These are phyloP conservation scores for Drosophila leonis DNA, from an alignment of 2,888 invertebrate species.

Conservation along the genomic window DNA sequence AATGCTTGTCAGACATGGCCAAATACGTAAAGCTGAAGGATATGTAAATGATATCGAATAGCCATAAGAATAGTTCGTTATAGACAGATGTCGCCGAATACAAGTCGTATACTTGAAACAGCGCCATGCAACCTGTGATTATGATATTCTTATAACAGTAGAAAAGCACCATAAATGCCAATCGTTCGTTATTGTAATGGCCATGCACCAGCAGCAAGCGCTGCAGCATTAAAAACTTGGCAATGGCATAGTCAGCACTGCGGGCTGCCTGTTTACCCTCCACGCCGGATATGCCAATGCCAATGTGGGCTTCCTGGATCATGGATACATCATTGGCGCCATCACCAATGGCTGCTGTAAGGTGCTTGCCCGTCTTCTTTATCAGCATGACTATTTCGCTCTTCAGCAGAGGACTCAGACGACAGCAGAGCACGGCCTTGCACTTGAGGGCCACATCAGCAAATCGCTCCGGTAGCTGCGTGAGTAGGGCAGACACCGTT, in stretches of 20 bases:
- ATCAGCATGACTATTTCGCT: slow-evolving; percentile 95
- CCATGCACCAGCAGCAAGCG: slow-evolving; percentile 92
- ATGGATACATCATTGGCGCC: slow-evolving; percentile 99
- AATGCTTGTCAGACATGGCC: slow-evolving; percentile 91
- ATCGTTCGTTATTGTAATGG: slow-evolving; percentile 91
- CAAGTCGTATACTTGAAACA: slow-evolving; percentile 86
- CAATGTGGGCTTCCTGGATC: slow-evolving; percentile 98
- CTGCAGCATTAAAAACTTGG: slow-evolving; percentile 91
- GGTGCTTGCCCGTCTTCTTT: slow-evolving; percentile 86
- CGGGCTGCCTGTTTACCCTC: slow-evolving; percentile 90
- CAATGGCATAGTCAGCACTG: slow-evolving; percentile 94
- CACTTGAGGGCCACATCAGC: slow-evolving; percentile 89
- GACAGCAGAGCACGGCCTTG: slow-evolving; percentile 94
- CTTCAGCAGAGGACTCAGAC: slow-evolving; percentile 95
- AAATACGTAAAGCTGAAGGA: slow-evolving; percentile 90
- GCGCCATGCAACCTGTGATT: slow-evolving; percentile 88
- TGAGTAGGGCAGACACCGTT: slow-evolving; percentile 89
- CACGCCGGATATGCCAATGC: slow-evolving; percentile 90
- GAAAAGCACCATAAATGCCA: slow-evolving; percentile 91
- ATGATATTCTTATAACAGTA: slow-evolving; percentile 94
- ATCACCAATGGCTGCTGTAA: slow-evolving; percentile 97
- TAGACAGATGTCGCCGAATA: slow-evolving; percentile 89
- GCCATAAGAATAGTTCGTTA: slow-evolving; percentile 90
- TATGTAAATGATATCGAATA: slow-evolving; percentile 91
- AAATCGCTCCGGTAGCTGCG: slow-evolving; percentile 88